phyloP scores from a whole-genome alignment of 2,113 vertebrate genomes.

The Mobula birostris region DNA sequence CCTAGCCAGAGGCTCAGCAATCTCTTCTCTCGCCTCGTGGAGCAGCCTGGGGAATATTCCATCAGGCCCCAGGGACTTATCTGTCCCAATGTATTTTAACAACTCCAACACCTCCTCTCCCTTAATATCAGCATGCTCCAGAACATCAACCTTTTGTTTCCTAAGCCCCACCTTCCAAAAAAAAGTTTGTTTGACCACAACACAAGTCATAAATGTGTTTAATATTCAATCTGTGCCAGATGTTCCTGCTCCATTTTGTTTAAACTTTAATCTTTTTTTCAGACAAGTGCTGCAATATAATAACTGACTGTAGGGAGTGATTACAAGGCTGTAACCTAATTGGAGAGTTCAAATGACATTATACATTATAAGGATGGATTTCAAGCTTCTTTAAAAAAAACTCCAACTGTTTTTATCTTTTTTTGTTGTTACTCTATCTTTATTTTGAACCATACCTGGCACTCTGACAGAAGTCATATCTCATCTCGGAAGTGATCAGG shows the following conservation, averaged over 20 bases:
- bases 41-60: no score
- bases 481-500: not conserved
- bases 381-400: not conserved
- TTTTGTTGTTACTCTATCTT: not conserved
- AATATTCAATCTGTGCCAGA: slow-evolving; percentile 32
- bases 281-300: slow-evolving; percentile 31
- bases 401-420: slow-evolving; percentile 1
- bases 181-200: not conserved
- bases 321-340: slow-evolving; percentile 31
- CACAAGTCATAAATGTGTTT: slow-evolving; percentile 5
- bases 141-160: not conserved
- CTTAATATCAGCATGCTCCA: no score
- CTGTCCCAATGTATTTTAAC: no score
- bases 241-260: slow-evolving; percentile 16
- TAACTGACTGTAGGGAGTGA: slow-evolving; percentile 23
- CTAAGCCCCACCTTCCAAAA: not conserved
- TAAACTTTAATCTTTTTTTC: slow-evolving; percentile 25
- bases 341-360: slow-evolving; percentile 3
- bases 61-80: no score
- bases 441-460: not conserved
- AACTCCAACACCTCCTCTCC: no score
- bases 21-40: no score
- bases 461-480: not conserved
- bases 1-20: no score
- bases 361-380: not conserved